These are phyloP conservation scores for Phragmatobia fuliginosa DNA, from an alignment of 2,888 invertebrate species.

Conservation along the genomic window DNA sequence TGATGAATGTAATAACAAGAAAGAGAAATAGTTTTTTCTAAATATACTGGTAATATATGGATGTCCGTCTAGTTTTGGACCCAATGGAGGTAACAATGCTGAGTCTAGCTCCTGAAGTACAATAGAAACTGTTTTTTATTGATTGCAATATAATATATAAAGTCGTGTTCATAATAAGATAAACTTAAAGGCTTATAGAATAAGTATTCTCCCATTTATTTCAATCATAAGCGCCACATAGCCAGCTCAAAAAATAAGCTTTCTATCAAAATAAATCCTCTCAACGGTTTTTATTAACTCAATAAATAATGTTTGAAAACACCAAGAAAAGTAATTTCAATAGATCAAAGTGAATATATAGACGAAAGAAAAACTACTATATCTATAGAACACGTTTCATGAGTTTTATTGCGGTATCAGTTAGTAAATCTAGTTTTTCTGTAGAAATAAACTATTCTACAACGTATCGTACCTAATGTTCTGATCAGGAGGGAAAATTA, in stretches of 20 bases:
- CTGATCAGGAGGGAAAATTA: too few relatives aligned
- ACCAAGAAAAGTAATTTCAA: constrained; percentile 23
- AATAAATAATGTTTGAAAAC: constrained; percentile 3
- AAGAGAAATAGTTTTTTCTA: too few relatives aligned
- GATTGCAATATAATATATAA: background rate
- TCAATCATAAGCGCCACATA: background rate
- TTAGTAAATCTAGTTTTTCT: constrained; percentile 9
- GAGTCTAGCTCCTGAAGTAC: too few relatives aligned
- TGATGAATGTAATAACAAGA: too few relatives aligned
- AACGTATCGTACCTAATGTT: background rate
- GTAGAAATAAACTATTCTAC: background rate
- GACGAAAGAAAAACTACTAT: background rate
- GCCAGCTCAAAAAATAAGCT: background rate
- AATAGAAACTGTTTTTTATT: too few relatives aligned
- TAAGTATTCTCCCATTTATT: background rate
- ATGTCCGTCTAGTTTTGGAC: too few relatives aligned
- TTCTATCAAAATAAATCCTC: constrained; percentile 1
- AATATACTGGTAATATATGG: too few relatives aligned
- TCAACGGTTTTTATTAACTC: background rate
- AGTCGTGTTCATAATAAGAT: background rate
- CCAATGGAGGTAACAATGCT: too few relatives aligned
- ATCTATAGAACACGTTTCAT: constrained; percentile 4
- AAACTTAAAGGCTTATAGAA: background rate
- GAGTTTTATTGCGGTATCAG: constrained; percentile 23
- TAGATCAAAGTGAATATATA: constrained; percentile 29